These are phyloP conservation scores for Homalodisca vitripennis DNA, from an alignment of 1,140 invertebrate species.

Conservation along the genomic window DNA sequence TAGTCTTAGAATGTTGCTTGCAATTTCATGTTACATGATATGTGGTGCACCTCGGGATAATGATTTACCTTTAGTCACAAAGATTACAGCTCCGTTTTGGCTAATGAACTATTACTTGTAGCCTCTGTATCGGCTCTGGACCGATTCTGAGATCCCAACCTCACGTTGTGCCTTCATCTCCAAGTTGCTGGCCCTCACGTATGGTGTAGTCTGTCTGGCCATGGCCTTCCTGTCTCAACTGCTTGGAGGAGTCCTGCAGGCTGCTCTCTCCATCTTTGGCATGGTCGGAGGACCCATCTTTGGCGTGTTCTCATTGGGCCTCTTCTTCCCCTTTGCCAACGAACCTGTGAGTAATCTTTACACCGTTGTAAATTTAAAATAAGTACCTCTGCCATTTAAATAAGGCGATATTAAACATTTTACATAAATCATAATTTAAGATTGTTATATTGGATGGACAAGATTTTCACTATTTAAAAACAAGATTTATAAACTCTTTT, in stretches of 20 bases:
- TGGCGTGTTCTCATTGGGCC: conserved; percentile 77
- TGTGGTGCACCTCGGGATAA: too few species aligned
- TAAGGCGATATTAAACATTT: too few species aligned
- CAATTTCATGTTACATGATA: too few species aligned
- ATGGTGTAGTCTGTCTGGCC: conserved; percentile 66
- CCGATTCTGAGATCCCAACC: conserved; percentile 36
- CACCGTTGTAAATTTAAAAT: neutral
- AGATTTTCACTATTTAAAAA: too few species aligned
- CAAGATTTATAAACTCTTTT: too few species aligned
- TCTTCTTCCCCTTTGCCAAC: conserved; percentile 64
- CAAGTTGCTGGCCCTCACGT: conserved; percentile 64
- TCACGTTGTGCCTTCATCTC: conserved; percentile 49
- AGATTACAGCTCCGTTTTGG: too few species aligned
- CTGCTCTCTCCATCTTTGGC: conserved; percentile 75
- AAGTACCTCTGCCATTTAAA: too few species aligned
- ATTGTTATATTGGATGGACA: too few species aligned
- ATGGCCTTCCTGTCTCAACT: conserved; percentile 71
- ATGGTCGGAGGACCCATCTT: conserved; percentile 77
- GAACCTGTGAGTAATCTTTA: conserved; percentile 49
- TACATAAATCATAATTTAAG: too few species aligned
- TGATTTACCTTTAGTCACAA: too few species aligned
- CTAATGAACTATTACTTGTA: too few species aligned
- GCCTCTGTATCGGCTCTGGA: conserved; percentile 29
- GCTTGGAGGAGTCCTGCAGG: conserved; percentile 71
- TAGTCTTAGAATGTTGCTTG: too few species aligned